Base-by-base conservation (phyloP, 2,888 invertebrate species). In the Xanthia togata region DNA sequence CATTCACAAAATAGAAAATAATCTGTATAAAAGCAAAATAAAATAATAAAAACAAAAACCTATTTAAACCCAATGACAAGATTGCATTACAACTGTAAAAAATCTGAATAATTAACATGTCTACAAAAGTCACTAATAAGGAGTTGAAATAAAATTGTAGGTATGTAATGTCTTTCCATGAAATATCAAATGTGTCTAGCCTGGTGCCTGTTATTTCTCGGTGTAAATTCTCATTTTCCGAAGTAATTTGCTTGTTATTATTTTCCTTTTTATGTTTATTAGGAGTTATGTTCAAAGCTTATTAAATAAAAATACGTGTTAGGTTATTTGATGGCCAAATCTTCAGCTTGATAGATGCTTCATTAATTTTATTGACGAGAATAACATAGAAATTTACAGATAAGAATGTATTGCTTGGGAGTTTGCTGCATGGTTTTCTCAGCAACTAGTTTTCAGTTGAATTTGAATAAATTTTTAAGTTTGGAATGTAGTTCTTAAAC, bases 201-300 rank as follows among this genome's bases (percentile, higher is more conserved):
- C 26, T 23, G 65, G 41, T 60, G 26, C 31, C n/a, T 31, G 67
- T 59, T 69, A 76, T 70, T 65, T 67, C n/a, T 62, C 57, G 50
- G 14, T 70, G 55, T 82, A 76, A 53, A 60, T 70, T 81, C 57
- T 76, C 71, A 67, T 75, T 75, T 75, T 35, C 23, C 12, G 17
- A 53, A 65, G 69, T 60, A 82, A 78, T 70, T 73, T 70, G 41
- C 47, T 65, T 70, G 64, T 82, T 81, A 73, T 82, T 82, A 71
- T 71, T 71, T 80, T 70, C 23, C n/a, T 53, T 23, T 47, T 69
- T 17, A 60, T 69, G 47, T 60, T 55, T 72, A 78, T 72, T 65
- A 69, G 20, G 17, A 78, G 64, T 78, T 50, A 82, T 65, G 69
- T 38, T 81, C 31, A 6, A 35, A 41, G 9, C 17, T 35, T 79